Conservation (phyloP, 2,113 vertebrate genomes). For the Brachypodius melanocephalos region DNA sequence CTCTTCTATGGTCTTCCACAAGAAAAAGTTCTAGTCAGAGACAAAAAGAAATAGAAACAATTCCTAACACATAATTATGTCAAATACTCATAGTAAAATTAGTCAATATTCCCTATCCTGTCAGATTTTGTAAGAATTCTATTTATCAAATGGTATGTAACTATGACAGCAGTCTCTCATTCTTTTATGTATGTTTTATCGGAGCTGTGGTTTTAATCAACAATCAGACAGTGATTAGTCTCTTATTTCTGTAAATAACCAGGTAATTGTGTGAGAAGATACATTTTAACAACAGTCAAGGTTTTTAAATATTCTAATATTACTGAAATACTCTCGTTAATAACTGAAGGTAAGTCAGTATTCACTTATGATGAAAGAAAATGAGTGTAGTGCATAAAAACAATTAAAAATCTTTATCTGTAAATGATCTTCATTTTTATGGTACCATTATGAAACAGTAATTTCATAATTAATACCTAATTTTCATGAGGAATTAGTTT, state of each 20-base stretch:
- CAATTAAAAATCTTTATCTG: constrained; percentile 46
- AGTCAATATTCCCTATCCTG: background rate
- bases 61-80: background rate
- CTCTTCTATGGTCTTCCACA: background rate
- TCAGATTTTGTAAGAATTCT: background rate
- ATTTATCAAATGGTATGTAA: background rate
- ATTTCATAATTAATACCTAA: constrained; percentile 61
- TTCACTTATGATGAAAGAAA: constrained; percentile 18
- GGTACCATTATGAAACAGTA: constrained; percentile 31
- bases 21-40: background rate
- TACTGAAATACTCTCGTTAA: background rate
- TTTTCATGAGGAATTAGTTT: constrained; percentile 52
- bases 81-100: background rate
- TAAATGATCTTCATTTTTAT: constrained; percentile 32
- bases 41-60: background rate
- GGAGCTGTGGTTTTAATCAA: background rate
- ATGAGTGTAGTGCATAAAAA: background rate
- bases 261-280: background rate
- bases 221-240: background rate
- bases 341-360: background rate
- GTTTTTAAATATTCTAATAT: background rate
- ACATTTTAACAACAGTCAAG: background rate
- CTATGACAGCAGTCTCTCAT: background rate
- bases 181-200: background rate
- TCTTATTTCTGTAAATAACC: background rate